Evolutionary conservation across 2,888 invertebrate genomes (phyloP), one percentile per base, ranked within the genome.

Genomic region (Cerastoderma edule): DNA sequence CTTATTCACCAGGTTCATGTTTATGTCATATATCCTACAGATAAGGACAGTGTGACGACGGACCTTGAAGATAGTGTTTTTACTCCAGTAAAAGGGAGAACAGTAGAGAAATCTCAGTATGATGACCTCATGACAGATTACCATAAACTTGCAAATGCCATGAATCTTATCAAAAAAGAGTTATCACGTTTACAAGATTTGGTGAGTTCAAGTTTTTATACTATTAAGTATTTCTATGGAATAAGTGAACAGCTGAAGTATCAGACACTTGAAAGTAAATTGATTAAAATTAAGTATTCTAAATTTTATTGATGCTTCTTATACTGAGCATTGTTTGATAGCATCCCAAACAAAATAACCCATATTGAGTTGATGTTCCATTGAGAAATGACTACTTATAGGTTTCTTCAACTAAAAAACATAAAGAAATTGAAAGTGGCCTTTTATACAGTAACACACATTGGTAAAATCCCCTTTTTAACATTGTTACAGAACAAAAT

Each of bases 171-270:
- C 30, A 89, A 89, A 69, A 78, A 83, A 33, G 86, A 89, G 50
- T 81, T 91, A 35, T 77, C 89, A 6, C 83, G 83, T 57, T 83
- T 91, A 53, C 91, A 91, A 74, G 88, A 90, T 39, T 76, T 91
- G 83, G 91, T 91, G 63, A 78, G 88, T 65, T n/a, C n/a, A n/a
- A n/a, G n/a, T n/a, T n/a, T n/a, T n/a, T n/a, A n/a, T n/a, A 13
- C 44, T 44, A 13, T 44, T 13, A 44, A 44, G 44, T 16, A 44
- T 44, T 10, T 44, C 16, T 44, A 10, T 44, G 44, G 13, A 13
- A 44, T 44, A 44, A 44, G 19, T 13, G 44, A 13, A 13, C 16
- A 13, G 19, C 44, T 16, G 44, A 13, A 44, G 10, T 10, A 13
- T 44, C 16, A 10, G 19, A 44, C 16, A 13, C 10, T 44, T 44